Evolutionary conservation across 37 sponge, comb jelly and placozoan genomes (phyloP).

Genomic region (Dysidea cf. avara): DNA sequence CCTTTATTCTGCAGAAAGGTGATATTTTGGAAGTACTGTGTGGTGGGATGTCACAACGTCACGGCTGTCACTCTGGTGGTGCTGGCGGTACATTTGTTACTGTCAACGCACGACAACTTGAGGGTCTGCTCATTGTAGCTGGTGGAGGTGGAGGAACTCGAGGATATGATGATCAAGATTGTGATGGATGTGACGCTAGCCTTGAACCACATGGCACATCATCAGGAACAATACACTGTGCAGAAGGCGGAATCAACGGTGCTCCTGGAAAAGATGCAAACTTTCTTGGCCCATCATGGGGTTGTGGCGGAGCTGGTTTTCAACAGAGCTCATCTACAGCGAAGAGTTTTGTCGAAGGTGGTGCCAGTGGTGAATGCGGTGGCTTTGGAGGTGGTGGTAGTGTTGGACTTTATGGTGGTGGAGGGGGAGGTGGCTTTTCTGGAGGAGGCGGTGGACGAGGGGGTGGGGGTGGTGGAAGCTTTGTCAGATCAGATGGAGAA

Average conservation of each 20-base stretch:
- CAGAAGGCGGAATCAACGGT: conserved; percentile 58
- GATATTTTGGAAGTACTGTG: conserved; percentile 65
- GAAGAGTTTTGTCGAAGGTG: conserved; percentile 62
- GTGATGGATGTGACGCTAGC: conserved; percentile 62
- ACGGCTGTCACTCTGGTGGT: conserved; percentile 59
- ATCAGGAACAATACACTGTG: conserved; percentile 51
- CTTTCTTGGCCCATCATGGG: conserved; percentile 61
- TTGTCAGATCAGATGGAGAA: conserved; percentile 43
- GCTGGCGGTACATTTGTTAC: conserved; percentile 79
- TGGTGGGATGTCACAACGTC: conserved; percentile 69
- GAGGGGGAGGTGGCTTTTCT: conserved; percentile 69
- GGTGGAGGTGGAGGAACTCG: conserved; percentile 81
- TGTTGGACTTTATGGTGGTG: conserved; percentile 74
- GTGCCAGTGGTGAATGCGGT: conserved; percentile 45
- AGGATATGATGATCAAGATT: conserved; percentile 69
- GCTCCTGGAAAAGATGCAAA: conserved; percentile 63
- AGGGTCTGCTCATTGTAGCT: conserved; percentile 56
- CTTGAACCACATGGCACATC: conserved; percentile 9
- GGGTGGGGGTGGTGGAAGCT: conserved; percentile 65
- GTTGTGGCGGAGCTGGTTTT: conserved; percentile 74
- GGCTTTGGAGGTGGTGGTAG: conserved; percentile 84
- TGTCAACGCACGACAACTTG: conserved; percentile 35
- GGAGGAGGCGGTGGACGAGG: conserved; percentile 78
- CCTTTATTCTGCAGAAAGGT: conserved; percentile 54
- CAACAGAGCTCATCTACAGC: conserved; percentile 42